A percentile compares a stretch with the other conserved stretches of the same genome.
Conservation (phyloP, 1,140 invertebrate species). For the Eupristina koningsbergeri region DNA sequence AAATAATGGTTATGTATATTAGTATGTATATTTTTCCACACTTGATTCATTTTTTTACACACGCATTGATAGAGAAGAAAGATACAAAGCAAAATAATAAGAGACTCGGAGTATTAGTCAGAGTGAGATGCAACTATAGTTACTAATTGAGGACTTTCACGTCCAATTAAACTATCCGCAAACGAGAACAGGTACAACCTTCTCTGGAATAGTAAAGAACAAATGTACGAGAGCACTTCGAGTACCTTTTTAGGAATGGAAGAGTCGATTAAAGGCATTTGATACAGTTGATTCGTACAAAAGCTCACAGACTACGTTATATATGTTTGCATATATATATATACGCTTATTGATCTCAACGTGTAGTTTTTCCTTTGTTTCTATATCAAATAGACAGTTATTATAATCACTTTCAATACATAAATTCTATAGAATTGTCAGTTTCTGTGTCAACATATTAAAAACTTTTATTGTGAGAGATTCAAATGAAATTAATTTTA, state of each 20-base stretch:
- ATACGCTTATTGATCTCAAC: not conserved
- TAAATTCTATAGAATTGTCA: not conserved
- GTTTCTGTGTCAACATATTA: too few relatives aligned
- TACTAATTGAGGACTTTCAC: constrained; percentile 42
- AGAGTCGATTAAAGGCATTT: constrained; percentile 31
- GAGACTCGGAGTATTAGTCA: constrained; percentile 8
- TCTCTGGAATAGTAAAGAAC: constrained; percentile 14
- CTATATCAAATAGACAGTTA: not conserved
- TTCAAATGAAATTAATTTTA: too few relatives aligned
- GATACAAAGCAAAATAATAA: too few relatives aligned
- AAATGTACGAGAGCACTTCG: not conserved
- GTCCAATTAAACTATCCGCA: constrained; percentile 43
- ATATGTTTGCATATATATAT: not conserved
- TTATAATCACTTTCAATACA: not conserved
- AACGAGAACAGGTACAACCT: not conserved
- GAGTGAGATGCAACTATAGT: not conserved
- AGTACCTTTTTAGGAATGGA: constrained; percentile 5
- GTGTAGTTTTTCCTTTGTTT: not conserved
- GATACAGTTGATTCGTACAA: not conserved
- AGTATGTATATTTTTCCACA: not conserved
- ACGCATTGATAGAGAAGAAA: not conserved
- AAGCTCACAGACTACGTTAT: not conserved
- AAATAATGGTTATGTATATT: not conserved
- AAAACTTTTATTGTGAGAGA: too few relatives aligned
- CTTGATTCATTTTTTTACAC: not conserved